Base-by-base conservation (phyloP, 2,888 invertebrate genomes). In the Digitonthophagus gazella region DNA sequence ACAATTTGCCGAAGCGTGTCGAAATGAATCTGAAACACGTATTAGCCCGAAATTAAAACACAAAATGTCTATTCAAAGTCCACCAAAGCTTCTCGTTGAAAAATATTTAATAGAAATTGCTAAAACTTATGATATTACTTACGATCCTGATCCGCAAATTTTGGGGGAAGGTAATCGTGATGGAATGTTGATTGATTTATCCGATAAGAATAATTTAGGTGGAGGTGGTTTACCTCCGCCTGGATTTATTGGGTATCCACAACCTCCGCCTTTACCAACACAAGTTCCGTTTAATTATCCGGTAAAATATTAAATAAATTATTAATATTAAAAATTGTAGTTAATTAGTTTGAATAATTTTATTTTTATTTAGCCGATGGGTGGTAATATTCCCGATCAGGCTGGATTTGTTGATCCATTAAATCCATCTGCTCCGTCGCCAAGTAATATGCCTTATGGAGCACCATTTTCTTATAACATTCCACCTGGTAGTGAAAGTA, bases 61-160 rank as follows among this genome's bases (percentile, higher is more conserved):
- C 78, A 98, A 98, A 84, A 85, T 98, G 83, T 92, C 93, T 18
- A 91, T 97, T 5, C 95, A 97, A 76, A 96, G 97, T 28, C 99
- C 99, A 2, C 95, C 98, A 0, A 98, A 97, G 81, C 85, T 97
- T 67, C 86, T 99, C 15, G 93, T 99, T 4, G 99, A 99, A 81
- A 94, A 93, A 80, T 96, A 91, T 85, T 88, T 98, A 75, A 93
- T 97, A 77, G 98, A 98, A 85, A 99, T 99, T 76, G 97, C 98
- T 0, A 96, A 93, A 82, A 95, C 93, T 77, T 98, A 96, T 80
- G 93, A 96, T 82, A 91, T 99, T 64, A 91, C 93, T 64, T 99
- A 98, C 82, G 94, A 94, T 73, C 97, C 98, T 0, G 98, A 99
- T 86, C 93, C 95, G 73, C 92, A 94, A 83, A 88, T 96, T 5